These are phyloP conservation scores for Leptinotarsa juncta DNA, from an alignment of 2,888 invertebrate genomes.

Conservation along the genomic window DNA sequence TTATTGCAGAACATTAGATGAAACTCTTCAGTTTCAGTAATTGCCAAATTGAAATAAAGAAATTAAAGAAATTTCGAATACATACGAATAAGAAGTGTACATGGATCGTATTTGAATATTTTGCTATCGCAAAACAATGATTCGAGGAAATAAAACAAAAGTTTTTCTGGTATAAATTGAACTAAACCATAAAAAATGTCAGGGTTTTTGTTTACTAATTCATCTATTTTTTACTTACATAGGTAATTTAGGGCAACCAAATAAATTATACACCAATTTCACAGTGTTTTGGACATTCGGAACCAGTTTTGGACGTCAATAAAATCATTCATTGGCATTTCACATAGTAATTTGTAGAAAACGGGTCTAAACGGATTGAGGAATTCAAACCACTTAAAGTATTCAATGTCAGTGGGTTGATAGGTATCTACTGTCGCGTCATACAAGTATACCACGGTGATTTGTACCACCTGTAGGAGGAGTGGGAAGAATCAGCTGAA, in stretches of 20 bases:
- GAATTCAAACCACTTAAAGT: slow-evolving; percentile 4
- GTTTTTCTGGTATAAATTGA: not conserved
- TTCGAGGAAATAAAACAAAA: too few species aligned
- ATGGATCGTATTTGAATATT: too few species aligned
- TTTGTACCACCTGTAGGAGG: not conserved
- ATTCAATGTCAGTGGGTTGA: slow-evolving; percentile 19
- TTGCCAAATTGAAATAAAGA: too few species aligned
- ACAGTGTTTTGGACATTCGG: not conserved
- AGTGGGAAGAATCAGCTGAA: slow-evolving; percentile 7
- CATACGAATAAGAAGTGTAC: too few species aligned
- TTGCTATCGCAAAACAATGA: too few species aligned
- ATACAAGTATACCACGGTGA: not conserved
- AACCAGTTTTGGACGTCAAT: not conserved
- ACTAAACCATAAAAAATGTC: not conserved
- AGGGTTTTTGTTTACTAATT: not conserved
- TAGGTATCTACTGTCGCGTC: slow-evolving; percentile 10
- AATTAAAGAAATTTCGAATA: too few species aligned
- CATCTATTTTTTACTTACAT: slow-evolving; percentile 6
- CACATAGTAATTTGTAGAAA: not conserved
- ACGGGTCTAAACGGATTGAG: not conserved
- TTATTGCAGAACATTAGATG: too few species aligned
- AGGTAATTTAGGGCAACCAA: not conserved
- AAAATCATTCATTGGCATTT: not conserved
- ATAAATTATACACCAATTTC: not conserved
- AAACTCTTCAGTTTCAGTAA: too few species aligned